Conservation (phyloP, 2,113 vertebrate genomes). For the Nycticorax nycticorax region DNA sequence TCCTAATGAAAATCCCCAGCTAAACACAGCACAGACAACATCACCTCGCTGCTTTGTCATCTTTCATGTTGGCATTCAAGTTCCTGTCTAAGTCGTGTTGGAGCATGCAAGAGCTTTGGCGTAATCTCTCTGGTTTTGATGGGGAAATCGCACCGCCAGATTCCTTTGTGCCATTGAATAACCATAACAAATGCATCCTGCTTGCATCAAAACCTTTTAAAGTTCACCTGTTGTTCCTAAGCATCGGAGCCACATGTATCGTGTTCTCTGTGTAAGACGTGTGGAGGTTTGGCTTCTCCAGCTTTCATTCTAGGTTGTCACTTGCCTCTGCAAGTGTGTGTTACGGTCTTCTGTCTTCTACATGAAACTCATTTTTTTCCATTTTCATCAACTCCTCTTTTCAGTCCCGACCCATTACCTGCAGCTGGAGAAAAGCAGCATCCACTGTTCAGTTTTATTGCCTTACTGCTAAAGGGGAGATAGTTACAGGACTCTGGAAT, state of each 20-base stretch:
- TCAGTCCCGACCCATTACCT: neutral
- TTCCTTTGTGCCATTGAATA: neutral
- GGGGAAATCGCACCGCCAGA: neutral
- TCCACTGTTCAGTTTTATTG: neutral
- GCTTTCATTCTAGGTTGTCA: neutral
- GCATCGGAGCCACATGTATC: accelerated
- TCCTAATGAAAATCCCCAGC: neutral
- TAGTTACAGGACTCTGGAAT: neutral
- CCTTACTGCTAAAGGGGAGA: neutral
- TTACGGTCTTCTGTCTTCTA: neutral
- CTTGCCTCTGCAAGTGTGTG: neutral
- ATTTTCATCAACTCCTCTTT: neutral
- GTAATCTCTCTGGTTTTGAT: neutral
- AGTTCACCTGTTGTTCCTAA: neutral
- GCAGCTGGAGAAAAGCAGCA: neutral
- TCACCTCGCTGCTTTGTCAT: neutral
- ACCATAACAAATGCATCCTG: neutral
- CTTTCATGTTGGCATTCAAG: neutral
- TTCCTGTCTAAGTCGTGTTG: neutral
- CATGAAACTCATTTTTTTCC: neutral
- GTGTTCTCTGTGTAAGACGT: neutral
- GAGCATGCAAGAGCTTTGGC: neutral
- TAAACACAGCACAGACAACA: neutral
- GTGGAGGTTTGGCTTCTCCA: neutral
- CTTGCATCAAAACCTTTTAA: neutral